A percentile compares a stretch with the other conserved stretches of the same genome.
phyloP scores from a whole-genome alignment of 2,113 vertebrate genomes.

The Rana temporaria region DNA sequence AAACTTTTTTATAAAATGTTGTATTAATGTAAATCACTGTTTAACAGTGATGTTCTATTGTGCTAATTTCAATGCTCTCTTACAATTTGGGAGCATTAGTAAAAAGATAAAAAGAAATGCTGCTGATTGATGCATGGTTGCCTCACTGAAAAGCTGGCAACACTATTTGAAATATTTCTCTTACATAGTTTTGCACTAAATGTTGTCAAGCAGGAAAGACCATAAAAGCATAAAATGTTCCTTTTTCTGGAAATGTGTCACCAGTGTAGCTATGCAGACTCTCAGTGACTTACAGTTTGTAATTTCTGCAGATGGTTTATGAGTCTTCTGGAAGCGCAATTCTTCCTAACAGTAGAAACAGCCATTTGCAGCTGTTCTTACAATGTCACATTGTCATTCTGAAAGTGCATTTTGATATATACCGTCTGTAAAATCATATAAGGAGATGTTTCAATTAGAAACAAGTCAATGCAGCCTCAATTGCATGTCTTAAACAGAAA shows the following conservation, averaged over 20 bases:
- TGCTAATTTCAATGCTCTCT: slow-evolving; percentile 13
- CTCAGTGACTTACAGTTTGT: slow-evolving; percentile 54
- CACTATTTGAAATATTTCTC: slow-evolving; percentile 29
- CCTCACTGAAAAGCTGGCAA: not conserved
- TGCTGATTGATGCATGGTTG: slow-evolving; percentile 20
- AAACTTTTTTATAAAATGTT: not conserved
- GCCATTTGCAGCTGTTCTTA: slow-evolving; percentile 65
- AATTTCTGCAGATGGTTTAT: slow-evolving; percentile 59
- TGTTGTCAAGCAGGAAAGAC: slow-evolving; percentile 38
- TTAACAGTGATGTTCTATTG: not conserved
- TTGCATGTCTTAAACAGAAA: slow-evolving; percentile 42
- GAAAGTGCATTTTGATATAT: slow-evolving; percentile 73
- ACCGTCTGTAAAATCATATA: slow-evolving; percentile 70
- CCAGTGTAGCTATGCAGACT: slow-evolving; percentile 34
- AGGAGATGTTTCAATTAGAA: slow-evolving; percentile 72
- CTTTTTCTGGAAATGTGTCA: slow-evolving; percentile 46
- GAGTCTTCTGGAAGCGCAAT: slow-evolving; percentile 52
- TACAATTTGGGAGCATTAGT: slow-evolving; percentile 13
- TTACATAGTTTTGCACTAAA: slow-evolving; percentile 27
- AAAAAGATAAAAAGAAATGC: slow-evolving; percentile 20
- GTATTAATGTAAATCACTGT: not conserved
- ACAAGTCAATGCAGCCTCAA: slow-evolving; percentile 70
- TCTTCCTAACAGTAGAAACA: slow-evolving; percentile 51
- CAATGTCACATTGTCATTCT: slow-evolving; percentile 73
- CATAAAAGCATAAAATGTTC: slow-evolving; percentile 42